Evolutionary conservation across 2,888 invertebrate genomes (phyloP), one percentile per base, ranked within the genome.

Genomic region (Xanthia togata): DNA sequence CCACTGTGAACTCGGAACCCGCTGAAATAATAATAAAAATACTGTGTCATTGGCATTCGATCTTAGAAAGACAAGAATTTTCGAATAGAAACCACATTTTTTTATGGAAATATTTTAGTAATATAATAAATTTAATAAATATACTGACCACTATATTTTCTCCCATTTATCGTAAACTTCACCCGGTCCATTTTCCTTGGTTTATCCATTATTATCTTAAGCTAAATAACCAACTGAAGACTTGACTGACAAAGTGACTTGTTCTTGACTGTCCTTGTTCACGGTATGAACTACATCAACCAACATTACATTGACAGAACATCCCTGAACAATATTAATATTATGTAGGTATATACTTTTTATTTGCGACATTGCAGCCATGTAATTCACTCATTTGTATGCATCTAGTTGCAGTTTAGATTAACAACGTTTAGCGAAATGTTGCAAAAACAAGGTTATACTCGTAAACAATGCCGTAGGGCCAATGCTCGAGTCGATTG

Each of bases 1-100:
- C 90, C 96, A 97, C 72, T 92, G 95, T 20, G 97, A 97, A 90
- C 97, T 97, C 81, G 96, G 97, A 76, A 96, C 97, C 93, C 97
- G 97, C 83, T 95, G 73, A 35, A 84, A 86, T 44, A 44, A 44
- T 14, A 47, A 47, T 4, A 47, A 47, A 47, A 14, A 14, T 44
- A 44, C 4, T 44, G 14, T 44, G 14, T 14, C 44, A 47, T 47
- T 4, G 14, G 44, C 14, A 47, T 14, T 14, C 0, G 14, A 4
- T 47, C 44, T 47, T 47, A 70, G 4, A 35, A 20, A n/a, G n/a
- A 47, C 17, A n/a, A 12, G 2, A 11, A 4, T 31, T 44, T 31
- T 12, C 41, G 41, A 41, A 41, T 12, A 11, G 41, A 11, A 12
- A 44, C 14, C 4, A 44, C 44, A 4, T 44, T 44, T 12, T 44